Percentiles rank a stretch among this genome's conserved stretches.
These are phyloP conservation scores for Aleiodes testaceus DNA, from an alignment of 2,888 invertebrate species.

Conservation along the genomic window DNA sequence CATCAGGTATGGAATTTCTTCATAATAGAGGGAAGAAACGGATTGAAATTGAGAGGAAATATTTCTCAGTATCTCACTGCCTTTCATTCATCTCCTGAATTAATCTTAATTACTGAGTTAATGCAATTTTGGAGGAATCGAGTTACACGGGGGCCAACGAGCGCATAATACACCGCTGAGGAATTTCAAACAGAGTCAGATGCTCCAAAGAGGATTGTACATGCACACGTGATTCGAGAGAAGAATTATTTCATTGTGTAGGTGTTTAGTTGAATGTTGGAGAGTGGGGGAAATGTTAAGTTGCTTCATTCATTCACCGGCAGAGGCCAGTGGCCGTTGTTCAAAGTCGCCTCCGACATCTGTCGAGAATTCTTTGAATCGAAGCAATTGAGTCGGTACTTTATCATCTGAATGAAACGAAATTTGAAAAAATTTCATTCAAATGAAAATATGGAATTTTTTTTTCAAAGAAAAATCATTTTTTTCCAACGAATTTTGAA, in stretches of 20 bases:
- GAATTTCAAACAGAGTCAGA: slow-evolving; percentile 13
- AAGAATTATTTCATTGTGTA: slow-evolving; percentile 15
- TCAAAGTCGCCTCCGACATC: neutral
- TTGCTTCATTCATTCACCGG: too few species aligned
- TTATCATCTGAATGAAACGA: neutral
- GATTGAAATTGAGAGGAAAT: neutral
- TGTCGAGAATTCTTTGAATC: neutral
- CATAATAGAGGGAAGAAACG: neutral
- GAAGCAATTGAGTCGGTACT: neutral
- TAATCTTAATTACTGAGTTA: slow-evolving; percentile 5
- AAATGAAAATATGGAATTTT: too few species aligned
- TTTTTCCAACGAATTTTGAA: neutral
- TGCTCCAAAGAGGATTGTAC: slow-evolving; percentile 1
- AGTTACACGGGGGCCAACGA: neutral
- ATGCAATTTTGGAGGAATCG: neutral
- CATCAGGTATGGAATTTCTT: slow-evolving; percentile 39
- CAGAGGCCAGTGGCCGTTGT: neutral
- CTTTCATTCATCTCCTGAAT: slow-evolving; percentile 11
- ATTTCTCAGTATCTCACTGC: neutral
- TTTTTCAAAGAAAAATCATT: neutral
- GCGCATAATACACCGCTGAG: slow-evolving; percentile 16
- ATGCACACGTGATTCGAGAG: slow-evolving; percentile 15
- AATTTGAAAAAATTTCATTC: neutral
- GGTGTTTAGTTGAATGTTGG: neutral
- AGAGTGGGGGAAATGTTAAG: slow-evolving; percentile 17